A percentile compares a stretch with the other conserved stretches of the same genome.
Conservation (phyloP, 1,140 invertebrate genomes). For the Bemisia tabaci region DNA sequence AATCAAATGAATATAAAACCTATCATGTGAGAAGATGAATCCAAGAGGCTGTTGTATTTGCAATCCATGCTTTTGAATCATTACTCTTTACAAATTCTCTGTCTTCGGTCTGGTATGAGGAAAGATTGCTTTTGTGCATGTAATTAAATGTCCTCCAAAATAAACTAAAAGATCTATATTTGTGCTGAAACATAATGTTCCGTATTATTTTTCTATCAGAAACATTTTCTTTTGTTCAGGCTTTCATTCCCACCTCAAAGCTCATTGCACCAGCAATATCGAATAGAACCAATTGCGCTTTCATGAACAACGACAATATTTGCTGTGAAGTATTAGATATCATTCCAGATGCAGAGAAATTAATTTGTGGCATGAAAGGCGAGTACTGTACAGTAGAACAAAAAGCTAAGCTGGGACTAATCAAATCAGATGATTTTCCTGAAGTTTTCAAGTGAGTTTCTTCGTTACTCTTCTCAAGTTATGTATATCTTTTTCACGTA, state of each 20-base stretch:
- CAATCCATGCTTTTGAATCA: too few relatives aligned
- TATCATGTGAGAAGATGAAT: too few relatives aligned
- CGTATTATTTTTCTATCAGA: too few relatives aligned
- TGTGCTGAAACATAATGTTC: too few relatives aligned
- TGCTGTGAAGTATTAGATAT: constrained; percentile 80
- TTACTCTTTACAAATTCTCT: too few relatives aligned
- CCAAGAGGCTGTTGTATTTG: too few relatives aligned
- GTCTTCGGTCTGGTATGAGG: too few relatives aligned
- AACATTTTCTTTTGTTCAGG: constrained; percentile 37
- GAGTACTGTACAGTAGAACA: constrained; percentile 31
- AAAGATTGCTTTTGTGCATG: too few relatives aligned
- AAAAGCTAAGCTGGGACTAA: constrained; percentile 49
- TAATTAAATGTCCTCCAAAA: too few relatives aligned
- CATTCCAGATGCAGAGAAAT: constrained; percentile 70
- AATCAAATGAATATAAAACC: too few relatives aligned
- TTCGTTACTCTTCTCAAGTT: not conserved
- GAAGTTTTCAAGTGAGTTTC: constrained; percentile 69
- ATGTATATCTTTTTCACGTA: too few relatives aligned
- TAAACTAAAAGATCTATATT: too few relatives aligned
- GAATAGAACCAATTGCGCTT: constrained; percentile 42
- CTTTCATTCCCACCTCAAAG: constrained; percentile 50
- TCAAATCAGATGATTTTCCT: constrained; percentile 71
- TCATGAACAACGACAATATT: constrained; percentile 66
- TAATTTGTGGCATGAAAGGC: constrained; percentile 74
- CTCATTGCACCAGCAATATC: constrained; percentile 62